Conservation (phyloP, 2,113 vertebrate species). For the Chloebia gouldiae region DNA sequence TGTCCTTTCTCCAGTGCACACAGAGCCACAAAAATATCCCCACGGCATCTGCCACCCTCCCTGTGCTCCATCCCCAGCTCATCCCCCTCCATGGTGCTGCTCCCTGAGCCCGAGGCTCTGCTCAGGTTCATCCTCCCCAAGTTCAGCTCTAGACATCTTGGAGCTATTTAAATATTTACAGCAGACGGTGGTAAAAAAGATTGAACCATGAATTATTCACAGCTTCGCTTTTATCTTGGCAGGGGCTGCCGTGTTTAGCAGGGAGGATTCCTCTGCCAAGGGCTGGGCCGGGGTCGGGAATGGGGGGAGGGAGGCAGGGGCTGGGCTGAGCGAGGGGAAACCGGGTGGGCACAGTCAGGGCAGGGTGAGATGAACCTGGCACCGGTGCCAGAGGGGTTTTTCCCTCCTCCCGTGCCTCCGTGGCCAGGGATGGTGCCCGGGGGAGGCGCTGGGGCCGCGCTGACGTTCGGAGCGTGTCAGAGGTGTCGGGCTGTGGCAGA, state of each 20-base stretch:
- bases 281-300: not conserved
- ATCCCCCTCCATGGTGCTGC: not conserved
- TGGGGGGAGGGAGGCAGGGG: not conserved
- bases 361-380: fast-evolving
- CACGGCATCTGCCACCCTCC: not conserved
- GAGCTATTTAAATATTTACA: conserved; percentile 72
- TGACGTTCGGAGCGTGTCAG: fast-evolving
- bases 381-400: fast-evolving
- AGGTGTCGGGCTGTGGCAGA: fast-evolving
- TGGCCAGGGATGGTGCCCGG: fast-evolving
- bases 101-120: not conserved
- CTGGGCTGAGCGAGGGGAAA: fast-evolving
- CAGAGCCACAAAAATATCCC: not conserved
- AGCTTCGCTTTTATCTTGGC: conserved; percentile 64
- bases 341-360: fast-evolving
- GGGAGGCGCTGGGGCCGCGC: fast-evolving
- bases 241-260: not conserved
- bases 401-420: fast-evolving
- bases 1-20: not conserved
- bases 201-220: conserved; percentile 74
- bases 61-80: not conserved
- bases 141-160: conserved; percentile 21
- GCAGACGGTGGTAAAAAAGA: conserved; percentile 55
- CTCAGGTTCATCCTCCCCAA: not conserved
- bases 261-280: not conserved